phyloP scores from a whole-genome alignment of 2,113 vertebrate genomes.

The Oryzias celebensis region DNA sequence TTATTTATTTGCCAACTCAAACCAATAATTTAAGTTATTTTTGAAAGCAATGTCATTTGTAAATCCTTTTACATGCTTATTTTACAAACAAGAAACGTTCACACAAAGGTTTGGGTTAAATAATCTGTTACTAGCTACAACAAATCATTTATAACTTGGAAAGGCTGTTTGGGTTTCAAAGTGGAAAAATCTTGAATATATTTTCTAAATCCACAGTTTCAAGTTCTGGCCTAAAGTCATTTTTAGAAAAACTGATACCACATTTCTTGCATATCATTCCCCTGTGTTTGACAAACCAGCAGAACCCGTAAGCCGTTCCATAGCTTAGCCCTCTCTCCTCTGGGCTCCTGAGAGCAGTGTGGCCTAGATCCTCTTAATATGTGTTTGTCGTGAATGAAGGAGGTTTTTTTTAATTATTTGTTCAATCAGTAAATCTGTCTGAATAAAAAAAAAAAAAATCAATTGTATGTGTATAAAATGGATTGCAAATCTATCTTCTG shows the following conservation, averaged over 20 bases:
- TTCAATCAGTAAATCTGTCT: slow-evolving; percentile 3
- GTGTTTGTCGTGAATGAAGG: slow-evolving; percentile 38
- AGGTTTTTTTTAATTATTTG: slow-evolving; percentile 33
- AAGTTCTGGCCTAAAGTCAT: background rate
- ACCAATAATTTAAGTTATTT: too few species aligned
- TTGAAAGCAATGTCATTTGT: too few species aligned
- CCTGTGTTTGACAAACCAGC: slow-evolving; percentile 35
- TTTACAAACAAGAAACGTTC: too few species aligned
- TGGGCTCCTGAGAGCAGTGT: slow-evolving; percentile 39
- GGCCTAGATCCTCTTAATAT: slow-evolving; percentile 45
- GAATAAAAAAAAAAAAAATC: background rate
- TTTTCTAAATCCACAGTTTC: background rate
- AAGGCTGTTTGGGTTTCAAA: too few species aligned
- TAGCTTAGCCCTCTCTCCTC: slow-evolving; percentile 14
- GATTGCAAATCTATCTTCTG: too few species aligned
- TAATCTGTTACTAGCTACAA: too few species aligned
- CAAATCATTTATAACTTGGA: too few species aligned
- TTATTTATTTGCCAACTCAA: too few species aligned
- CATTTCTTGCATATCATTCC: slow-evolving; percentile 12
- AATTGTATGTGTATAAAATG: too few species aligned
- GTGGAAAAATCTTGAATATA: too few species aligned
- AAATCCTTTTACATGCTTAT: too few species aligned
- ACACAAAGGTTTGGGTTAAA: too few species aligned
- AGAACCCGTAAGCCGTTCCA: slow-evolving; percentile 29
- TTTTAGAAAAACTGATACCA: background rate